phyloP scores from a whole-genome alignment of 37 sponge, comb jelly and placozoan species.

The Cladorhizidae sp. region DNA sequence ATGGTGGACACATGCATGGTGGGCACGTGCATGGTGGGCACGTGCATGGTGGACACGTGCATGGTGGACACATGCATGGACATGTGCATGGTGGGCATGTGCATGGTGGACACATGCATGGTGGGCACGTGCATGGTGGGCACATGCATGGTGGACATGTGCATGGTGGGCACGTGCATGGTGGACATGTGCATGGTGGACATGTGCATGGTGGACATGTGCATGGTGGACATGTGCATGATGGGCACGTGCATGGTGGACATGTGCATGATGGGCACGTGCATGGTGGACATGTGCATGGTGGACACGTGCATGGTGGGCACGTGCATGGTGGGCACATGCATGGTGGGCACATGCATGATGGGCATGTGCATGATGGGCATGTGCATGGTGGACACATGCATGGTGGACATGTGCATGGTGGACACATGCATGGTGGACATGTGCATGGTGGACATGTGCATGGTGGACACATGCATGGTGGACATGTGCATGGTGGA shows the following conservation, averaged over 20 bases:
- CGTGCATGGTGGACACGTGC: no score
- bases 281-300: background rate
- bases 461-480: no score
- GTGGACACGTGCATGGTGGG: constrained; percentile 15
- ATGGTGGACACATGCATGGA: no score
- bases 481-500: constrained; percentile 3
- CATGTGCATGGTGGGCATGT: no score
- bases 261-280: no score
- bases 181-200: background rate
- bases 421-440: background rate
- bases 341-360: no score
- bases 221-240: no score
- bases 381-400: background rate
- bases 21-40: background rate
- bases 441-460: constrained; percentile 8
- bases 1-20: constrained; percentile 17
- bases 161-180: constrained; percentile 19
- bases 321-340: no score
- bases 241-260: background rate
- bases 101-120: background rate
- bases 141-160: background rate
- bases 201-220: constrained; percentile 8
- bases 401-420: constrained; percentile 22
- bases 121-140: constrained; percentile 11
- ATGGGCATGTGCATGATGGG: constrained; percentile 8